Base-by-base conservation (phyloP, 2,113 vertebrate genomes). In the Gallinago paraguaiae region DNA sequence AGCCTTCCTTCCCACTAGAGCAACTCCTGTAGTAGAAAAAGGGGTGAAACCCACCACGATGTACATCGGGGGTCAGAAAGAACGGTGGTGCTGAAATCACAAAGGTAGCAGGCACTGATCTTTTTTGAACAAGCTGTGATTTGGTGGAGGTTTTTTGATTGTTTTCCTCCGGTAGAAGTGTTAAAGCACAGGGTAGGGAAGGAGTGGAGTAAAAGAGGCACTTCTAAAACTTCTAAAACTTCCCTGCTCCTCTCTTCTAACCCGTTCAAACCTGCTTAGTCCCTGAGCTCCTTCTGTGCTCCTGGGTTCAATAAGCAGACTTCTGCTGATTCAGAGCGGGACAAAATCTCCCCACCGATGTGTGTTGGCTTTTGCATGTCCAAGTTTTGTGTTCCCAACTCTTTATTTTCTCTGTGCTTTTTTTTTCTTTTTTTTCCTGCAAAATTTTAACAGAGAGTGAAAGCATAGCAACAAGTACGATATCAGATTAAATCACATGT, bases 41-140 rank as follows among this genome's bases (percentile, higher is more conserved):
- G 27, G 17, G 4, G 53, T 72, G 68, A 67, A 25, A 6, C 9
- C 17, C 35, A 5, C 8, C 0, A 0, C 17, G 11, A 10, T 76
- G 3, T 11, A 1, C 35, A 9, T 31, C 25, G 33, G 46, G 48
- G 57, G 17, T 45, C 24, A 41, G 63, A 88, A 64, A 60, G 46
- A 46, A 45, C 5, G 20, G 33, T 48, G 82, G 75, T 50, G 16
- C 14, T 68, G 53, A 82, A 92, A 31, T 10, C 53, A 35, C 17
- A 63, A 5, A 53, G 35, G 4, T 35, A 41, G 10, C 11, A 50
- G n/a, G 23, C 4, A n/a, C 3, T 39, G 0, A 24, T 65, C 51
- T 63, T 82, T 59, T 51, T 65, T 65, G 1, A 61, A 59, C 35
- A 67, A 39, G 17, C 20, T 67, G 30, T 70, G 61, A 63, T 51